These are phyloP conservation scores for Nebria salina DNA, from an alignment of 2,888 invertebrate genomes.

Conservation along the genomic window DNA sequence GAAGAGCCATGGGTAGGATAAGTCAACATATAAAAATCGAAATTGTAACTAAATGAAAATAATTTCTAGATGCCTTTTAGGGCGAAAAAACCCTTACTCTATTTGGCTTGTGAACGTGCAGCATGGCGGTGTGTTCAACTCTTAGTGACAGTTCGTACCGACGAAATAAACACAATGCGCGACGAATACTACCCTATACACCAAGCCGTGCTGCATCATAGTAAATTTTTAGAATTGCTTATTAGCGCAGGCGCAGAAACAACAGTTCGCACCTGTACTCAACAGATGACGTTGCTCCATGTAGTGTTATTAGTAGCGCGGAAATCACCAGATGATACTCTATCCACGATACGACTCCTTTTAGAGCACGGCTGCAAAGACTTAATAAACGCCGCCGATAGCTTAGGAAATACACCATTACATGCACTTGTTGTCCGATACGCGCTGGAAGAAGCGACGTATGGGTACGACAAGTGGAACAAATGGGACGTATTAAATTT, in stretches of 20 bases:
- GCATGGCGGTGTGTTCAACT: slow-evolving; percentile 78
- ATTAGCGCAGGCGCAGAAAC: slow-evolving; percentile 76
- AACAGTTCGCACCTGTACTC: slow-evolving; percentile 74
- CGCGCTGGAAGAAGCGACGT: slow-evolving; percentile 74
- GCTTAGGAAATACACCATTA: slow-evolving; percentile 77
- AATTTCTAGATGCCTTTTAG: slow-evolving; percentile 63
- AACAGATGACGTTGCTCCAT: slow-evolving; percentile 76
- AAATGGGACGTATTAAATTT: slow-evolving; percentile 80
- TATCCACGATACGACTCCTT: slow-evolving; percentile 73
- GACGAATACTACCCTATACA: slow-evolving; percentile 84
- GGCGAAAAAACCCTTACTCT: slow-evolving; percentile 70
- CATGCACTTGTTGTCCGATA: slow-evolving; percentile 73
- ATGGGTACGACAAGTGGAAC: slow-evolving; percentile 76
- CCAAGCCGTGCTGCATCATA: slow-evolving; percentile 77
- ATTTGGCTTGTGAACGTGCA: slow-evolving; percentile 76
- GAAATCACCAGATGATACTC: slow-evolving; percentile 76
- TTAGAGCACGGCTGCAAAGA: slow-evolving; percentile 79
- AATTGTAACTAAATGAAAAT: slow-evolving; percentile 7
- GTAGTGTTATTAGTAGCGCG: slow-evolving; percentile 76
- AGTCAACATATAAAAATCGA: neutral
- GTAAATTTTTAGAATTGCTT: slow-evolving; percentile 72
- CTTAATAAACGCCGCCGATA: slow-evolving; percentile 76
- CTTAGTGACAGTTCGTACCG: slow-evolving; percentile 71
- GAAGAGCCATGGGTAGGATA: slow-evolving; percentile 74
- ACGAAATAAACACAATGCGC: slow-evolving; percentile 76